Percentiles rank a stretch among this genome's conserved stretches.
Conservation (phyloP, 2,113 vertebrate genomes). For the Pollachius pollachius region DNA sequence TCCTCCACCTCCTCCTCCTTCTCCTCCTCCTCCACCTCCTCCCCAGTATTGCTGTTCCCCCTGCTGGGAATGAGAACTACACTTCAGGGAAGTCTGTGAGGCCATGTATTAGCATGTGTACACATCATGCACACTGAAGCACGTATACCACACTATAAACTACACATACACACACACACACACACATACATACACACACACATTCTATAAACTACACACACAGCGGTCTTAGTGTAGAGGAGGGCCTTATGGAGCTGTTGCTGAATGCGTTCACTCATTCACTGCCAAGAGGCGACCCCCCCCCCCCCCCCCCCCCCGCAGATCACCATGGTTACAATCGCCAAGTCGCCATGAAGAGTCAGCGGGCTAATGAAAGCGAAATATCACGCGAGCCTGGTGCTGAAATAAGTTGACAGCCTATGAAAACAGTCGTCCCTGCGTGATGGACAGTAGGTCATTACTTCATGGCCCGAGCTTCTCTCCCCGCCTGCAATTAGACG, state of each 20-base stretch:
- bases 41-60: constrained; percentile 36
- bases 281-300: constrained; percentile 21
- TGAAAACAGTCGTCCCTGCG: constrained; percentile 63
- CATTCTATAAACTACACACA: constrained; percentile 23
- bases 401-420: constrained; percentile 58
- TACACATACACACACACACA: constrained; percentile 27
- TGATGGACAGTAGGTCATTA: constrained; percentile 70
- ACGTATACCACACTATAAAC: constrained; percentile 33
- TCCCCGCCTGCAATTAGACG: constrained; percentile 38
- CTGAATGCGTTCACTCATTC: constrained; percentile 65
- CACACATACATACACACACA: constrained; percentile 6
- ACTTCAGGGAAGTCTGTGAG: constrained; percentile 59
- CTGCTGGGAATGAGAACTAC: constrained; percentile 65
- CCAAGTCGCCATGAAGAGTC: constrained; percentile 31
- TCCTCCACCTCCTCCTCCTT: constrained; percentile 56
- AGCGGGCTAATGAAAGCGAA: constrained; percentile 56
- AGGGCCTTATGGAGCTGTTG: constrained; percentile 53
- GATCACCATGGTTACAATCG: not conserved
- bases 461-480: constrained; percentile 34
- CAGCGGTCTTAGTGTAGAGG: constrained; percentile 56
- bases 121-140: constrained; percentile 27
- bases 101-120: constrained; percentile 65
- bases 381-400: constrained; percentile 53
- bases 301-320: constrained; percentile 10
- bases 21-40: constrained; percentile 59